A percentile compares a stretch with the other conserved stretches of the same genome.
Evolutionary conservation across 2,888 invertebrate genomes (phyloP).

Genomic region (Polydrusus pterygomalis): DNA sequence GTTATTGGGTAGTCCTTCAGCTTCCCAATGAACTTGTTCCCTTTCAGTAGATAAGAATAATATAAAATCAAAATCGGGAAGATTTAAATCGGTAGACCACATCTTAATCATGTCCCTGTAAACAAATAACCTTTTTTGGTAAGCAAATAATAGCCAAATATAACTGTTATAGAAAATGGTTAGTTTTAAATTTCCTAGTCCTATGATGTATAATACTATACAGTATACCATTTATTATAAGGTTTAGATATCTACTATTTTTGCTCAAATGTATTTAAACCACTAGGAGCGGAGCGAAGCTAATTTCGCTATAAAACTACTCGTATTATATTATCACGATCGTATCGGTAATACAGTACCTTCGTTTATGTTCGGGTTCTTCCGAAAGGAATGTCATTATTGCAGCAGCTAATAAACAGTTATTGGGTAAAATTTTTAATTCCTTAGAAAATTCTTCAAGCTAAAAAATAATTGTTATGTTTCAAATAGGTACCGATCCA

Average conservation of each 20-base stretch:
- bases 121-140: neutral
- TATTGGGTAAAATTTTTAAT: constrained; percentile 77
- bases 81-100: constrained; percentile 66
- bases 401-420: constrained; percentile 83
- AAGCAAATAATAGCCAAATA: constrained; percentile 22
- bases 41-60: constrained; percentile 80
- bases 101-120: constrained; percentile 63
- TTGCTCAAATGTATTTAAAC: no score
- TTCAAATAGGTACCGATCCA: no score
- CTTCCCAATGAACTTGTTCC: constrained; percentile 89
- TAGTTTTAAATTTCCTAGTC: no score
- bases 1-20: constrained; percentile 88
- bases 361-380: constrained; percentile 81
- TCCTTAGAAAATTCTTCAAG: constrained; percentile 77
- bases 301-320: no score
- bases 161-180: neutral
- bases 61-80: constrained; percentile 73
- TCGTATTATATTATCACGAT: no score
- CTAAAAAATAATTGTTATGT: constrained; percentile 71
- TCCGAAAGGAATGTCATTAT: constrained; percentile 82
- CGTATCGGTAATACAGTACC: constrained; percentile 68
- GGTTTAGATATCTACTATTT: no score
- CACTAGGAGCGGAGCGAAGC: no score
- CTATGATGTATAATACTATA: no score
- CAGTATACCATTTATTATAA: no score